A percentile compares a stretch with the other conserved stretches of the same genome.
These are phyloP conservation scores for Meloidogyne exigua DNA, from an alignment of 1,140 invertebrate species.

Conservation along the genomic window DNA sequence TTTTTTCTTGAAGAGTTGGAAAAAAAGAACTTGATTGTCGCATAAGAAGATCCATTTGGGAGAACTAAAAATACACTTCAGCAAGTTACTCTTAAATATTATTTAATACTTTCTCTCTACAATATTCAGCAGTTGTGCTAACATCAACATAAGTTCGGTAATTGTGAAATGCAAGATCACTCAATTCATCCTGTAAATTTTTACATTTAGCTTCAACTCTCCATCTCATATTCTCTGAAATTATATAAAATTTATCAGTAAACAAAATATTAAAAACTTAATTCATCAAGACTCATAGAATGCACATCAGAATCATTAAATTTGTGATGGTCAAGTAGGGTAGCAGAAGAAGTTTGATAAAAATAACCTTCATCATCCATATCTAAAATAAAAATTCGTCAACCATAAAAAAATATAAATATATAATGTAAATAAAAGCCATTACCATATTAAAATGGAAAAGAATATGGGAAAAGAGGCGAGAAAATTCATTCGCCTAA, in stretches of 20 bases:
- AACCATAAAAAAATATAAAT: no score
- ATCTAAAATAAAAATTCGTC: neutral
- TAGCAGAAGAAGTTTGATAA: neutral
- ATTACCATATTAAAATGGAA: no score
- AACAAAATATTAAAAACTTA: constrained; percentile 6
- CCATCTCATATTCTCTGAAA: constrained; percentile 36
- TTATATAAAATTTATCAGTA: neutral
- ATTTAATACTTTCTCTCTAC: constrained; percentile 55
- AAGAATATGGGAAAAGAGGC: no score
- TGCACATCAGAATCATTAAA: neutral
- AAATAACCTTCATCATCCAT: neutral
- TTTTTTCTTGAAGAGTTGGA: constrained; percentile 28
- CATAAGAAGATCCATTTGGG: constrained; percentile 48
- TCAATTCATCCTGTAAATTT: constrained; percentile 52
- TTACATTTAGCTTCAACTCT: constrained; percentile 35
- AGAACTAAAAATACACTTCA: constrained; percentile 41
- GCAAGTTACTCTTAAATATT: neutral
- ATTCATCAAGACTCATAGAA: constrained; percentile 14
- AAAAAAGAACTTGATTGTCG: constrained; percentile 28
- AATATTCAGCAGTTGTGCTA: constrained; percentile 60
- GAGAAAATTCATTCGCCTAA: no score
- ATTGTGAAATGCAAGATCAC: constrained; percentile 62
- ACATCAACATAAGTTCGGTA: constrained; percentile 63
- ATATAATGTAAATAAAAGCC: no score
- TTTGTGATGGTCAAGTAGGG: neutral